phyloP scores from a whole-genome alignment of 2,888 invertebrate genomes.

The Imbricaverruca yamaguchii region DNA sequence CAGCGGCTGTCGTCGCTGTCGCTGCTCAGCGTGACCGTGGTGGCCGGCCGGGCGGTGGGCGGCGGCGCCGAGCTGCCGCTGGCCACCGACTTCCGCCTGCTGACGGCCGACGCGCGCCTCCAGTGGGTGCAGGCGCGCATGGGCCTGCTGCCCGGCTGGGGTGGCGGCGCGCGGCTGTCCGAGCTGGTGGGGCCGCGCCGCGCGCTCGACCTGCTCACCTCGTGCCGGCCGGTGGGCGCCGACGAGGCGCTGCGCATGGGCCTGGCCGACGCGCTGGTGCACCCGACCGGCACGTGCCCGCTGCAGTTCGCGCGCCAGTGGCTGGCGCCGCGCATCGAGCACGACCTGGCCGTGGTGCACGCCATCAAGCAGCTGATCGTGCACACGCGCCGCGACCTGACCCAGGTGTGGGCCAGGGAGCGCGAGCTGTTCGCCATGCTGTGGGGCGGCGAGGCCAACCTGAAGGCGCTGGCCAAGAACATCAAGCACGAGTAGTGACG shows the following conservation, averaged over 20 bases:
- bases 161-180: slow-evolving; percentile 45
- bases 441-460: slow-evolving; percentile 44
- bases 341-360: slow-evolving; percentile 36
- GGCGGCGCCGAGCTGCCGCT: slow-evolving; percentile 50
- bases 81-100: slow-evolving; percentile 47
- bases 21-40: slow-evolving; percentile 45
- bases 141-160: slow-evolving; percentile 49
- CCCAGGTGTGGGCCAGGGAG: slow-evolving; percentile 38
- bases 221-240: slow-evolving; percentile 38
- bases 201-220: slow-evolving; percentile 43
- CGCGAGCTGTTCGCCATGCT: slow-evolving; percentile 41
- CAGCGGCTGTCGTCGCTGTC: slow-evolving; percentile 43
- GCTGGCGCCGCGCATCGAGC: slow-evolving; percentile 37
- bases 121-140: slow-evolving; percentile 47
- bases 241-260: slow-evolving; percentile 42
- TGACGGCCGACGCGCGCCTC: slow-evolving; percentile 41
- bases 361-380: slow-evolving; percentile 39
- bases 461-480: slow-evolving; percentile 39
- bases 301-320: slow-evolving; percentile 36
- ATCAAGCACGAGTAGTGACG: slow-evolving; percentile 40
- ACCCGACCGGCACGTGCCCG: slow-evolving; percentile 33
- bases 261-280: slow-evolving; percentile 41
- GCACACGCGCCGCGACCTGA: slow-evolving; percentile 34
- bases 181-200: slow-evolving; percentile 41
- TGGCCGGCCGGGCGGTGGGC: slow-evolving; percentile 48